Evolutionary conservation across 1,140 invertebrate genomes (phyloP), one percentile per base, ranked within the genome.

Genomic region (Euura lappo): DNA sequence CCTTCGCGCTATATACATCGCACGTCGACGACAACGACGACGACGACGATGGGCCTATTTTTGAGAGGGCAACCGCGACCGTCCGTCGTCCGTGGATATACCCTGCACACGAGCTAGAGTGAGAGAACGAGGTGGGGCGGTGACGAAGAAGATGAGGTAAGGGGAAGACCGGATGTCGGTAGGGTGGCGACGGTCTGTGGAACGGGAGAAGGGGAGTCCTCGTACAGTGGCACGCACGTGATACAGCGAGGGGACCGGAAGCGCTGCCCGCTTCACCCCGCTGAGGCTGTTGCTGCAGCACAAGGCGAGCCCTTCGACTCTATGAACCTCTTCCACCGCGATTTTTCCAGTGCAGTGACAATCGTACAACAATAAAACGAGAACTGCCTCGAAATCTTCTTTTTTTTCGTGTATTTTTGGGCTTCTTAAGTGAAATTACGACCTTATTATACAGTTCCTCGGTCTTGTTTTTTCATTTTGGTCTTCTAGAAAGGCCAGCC

Each of bases 161-260:
- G 64, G 60, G 70, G 71, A 8, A 69, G 68, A 80, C 80, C 79
- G 80, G 81, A 81, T 80, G 80, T 75, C 71, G 76, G 75, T 78
- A 78, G 74, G 71, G 69, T 43, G 73, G 75, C 76, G 75, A 82
- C 78, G 70, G 76, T 79, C 78, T 79, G 78, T 28, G 75, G 75
- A 78, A 76, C 82, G 79, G 71, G 76, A 79, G 79, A n/a, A 60
- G 51, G 51, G 51, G 51, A 60, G 51, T 60, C 51, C 77, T 76
- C 72, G 74, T 78, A 84, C 82, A 79, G 81, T 81, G 81, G 80
- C 85, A 85, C 84, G 85, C 85, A 87, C 86, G 86, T 86, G 85
- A 87, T 86, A 86, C 84, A 82, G 81, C 86, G 80, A 76, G 78
- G 84, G 86, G 51, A 60, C 85, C 86, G 68, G 51, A 60, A 60